Evolutionary conservation across 2,888 invertebrate species (phyloP), one percentile per base, ranked within the genome.

Genomic region (Drosophila koepferae): DNA sequence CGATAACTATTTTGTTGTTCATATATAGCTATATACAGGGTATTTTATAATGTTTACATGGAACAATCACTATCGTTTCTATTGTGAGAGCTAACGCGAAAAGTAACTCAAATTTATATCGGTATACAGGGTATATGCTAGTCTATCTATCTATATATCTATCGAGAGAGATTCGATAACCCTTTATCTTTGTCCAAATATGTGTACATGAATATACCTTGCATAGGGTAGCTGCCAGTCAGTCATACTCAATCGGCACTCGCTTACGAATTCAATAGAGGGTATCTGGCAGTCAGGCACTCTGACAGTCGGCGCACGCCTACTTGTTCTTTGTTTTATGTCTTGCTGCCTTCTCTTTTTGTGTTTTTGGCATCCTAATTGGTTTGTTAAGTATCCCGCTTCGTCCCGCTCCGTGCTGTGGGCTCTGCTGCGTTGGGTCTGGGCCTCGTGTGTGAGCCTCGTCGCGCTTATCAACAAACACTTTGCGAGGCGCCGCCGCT

Each of bases 321-420:
- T 44, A 34, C 44, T 44, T 58, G 58, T 58, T 58, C 34, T 34
- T 58, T 69, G 36, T 86, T 88, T 88, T 86, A 84, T 86, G 86
- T 77, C 76, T 86, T 86, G 81, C 70, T 76, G 78, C 82, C 68
- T 83, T 67, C 61, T 63, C 46, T 56, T 61, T 38, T 48, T 51
- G 48, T 72, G 64, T 66, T 77, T 84, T 75, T 84, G 87, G 82
- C 81, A 85, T 88, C 87, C 87, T 86, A 88, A 89, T 88, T 88
- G 87, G 87, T 88, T 83, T 83, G 89, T 89, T 88, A 86, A 85
- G 80, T 83, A 86, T 85, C 48, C 36, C 36, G 12, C n/a, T 49
- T n/a, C n/a, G 31, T 82, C 63, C 60, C 63, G 46, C 70, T 65
- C 58, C 46, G 28, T 61, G 23, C 31, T 18, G 34, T 4, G 5